phyloP scores from a whole-genome alignment of 2,113 vertebrate species.

The Antechinus flavipes region DNA sequence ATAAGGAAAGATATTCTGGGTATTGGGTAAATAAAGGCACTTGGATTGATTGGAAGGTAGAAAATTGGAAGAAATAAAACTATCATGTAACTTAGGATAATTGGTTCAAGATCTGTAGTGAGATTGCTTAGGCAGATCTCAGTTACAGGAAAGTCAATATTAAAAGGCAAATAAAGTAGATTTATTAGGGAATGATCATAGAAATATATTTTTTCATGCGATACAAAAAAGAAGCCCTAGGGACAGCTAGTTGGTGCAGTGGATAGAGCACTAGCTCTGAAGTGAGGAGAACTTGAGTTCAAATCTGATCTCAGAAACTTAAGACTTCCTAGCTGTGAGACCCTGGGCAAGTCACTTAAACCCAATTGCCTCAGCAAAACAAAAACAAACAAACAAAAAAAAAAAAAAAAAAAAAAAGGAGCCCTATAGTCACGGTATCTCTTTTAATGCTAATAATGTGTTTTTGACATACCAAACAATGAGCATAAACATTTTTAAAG shows the following conservation, averaged over 20 bases:
- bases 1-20: neutral
- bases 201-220: neutral
- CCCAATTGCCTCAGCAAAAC: too few species aligned
- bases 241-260: too few species aligned
- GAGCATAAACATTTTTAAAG: neutral
- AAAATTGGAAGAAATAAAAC: constrained; percentile 16
- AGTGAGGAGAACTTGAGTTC: too few species aligned
- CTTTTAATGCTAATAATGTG: neutral
- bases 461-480: neutral
- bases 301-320: too few species aligned
- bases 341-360: too few species aligned
- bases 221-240: too few species aligned
- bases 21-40: constrained; percentile 19
- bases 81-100: neutral
- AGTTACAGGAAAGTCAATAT: neutral
- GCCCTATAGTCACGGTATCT: neutral
- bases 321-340: too few species aligned
- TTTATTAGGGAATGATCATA: neutral
- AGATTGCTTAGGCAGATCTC: neutral
- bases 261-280: too few species aligned
- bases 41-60: constrained; percentile 21
- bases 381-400: too few species aligned
- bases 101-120: neutral
- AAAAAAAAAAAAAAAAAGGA: too few species aligned
- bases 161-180: neutral